Evolutionary conservation across 2,888 invertebrate species (phyloP).

Genomic region (Drosophila peninsularis): DNA sequence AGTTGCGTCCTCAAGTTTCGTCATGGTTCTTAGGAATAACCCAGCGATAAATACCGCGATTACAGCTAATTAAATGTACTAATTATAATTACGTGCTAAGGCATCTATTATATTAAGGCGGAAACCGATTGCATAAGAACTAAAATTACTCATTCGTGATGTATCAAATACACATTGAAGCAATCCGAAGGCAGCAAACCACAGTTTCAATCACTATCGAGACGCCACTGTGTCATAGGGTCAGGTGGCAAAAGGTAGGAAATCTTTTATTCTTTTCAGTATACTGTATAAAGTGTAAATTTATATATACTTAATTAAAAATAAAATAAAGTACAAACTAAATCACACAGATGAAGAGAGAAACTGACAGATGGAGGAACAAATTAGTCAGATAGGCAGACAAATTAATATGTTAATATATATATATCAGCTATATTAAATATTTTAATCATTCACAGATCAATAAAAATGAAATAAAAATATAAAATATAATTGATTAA

Average conservation of each 20-base stretch:
- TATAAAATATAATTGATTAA: no score
- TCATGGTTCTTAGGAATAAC: conserved; percentile 36
- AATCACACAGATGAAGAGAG: no score
- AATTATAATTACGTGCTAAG: conserved; percentile 37
- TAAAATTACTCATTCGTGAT: conserved; percentile 39
- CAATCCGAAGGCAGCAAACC: conserved; percentile 1
- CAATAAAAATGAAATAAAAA: no score
- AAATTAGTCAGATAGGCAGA: no score
- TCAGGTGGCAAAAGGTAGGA: neutral
- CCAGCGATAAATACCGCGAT: conserved; percentile 12
- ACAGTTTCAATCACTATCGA: neutral
- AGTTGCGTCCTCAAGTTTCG: conserved; percentile 14
- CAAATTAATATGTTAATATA: neutral
- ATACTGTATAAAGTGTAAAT: no score
- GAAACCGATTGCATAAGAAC: conserved; percentile 31
- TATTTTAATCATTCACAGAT: no score
- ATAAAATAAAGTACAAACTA: no score
- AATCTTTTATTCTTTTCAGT: no score
- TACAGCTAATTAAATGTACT: conserved; percentile 30
- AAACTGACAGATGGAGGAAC: no score
- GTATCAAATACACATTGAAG: conserved; percentile 1
- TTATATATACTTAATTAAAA: no score
- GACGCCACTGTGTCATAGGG: neutral
- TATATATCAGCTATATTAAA: no score
- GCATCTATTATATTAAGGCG: conserved; percentile 12